Evolutionary conservation across 2,888 invertebrate species (phyloP), one percentile per base, ranked within the genome.

Genomic region (Nomada hirtipes): DNA sequence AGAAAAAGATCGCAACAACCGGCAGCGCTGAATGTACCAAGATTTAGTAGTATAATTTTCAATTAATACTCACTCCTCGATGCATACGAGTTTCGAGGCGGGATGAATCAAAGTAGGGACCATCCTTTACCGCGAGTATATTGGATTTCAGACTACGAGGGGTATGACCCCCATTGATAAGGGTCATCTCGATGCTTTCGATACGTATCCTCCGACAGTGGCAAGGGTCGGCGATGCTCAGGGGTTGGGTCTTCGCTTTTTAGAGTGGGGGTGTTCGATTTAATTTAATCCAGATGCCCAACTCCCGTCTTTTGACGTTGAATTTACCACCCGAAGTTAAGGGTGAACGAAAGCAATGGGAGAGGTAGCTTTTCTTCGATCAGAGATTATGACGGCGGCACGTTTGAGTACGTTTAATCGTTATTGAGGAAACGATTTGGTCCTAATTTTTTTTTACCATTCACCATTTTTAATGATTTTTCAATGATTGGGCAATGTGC

Each of bases 131-230:
- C 90, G 82, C 87, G 87, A 89, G 89, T 88, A 86, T 92, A 92
- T 92, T 92, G 91, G 90, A 92, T 92, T 92, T 91, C 88, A 85
- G 87, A 83, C 88, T 76, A 69, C 79, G 84, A 88, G 85, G 88
- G 90, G 90, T 85, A 85, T 89, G 88, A 89, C 89, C 91, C 89
- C 89, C 86, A 90, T 90, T 88, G 90, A 91, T 92, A 90, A 89
- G 92, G 91, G 92, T 92, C 91, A 92, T 91, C 91, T 86, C 90
- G 86, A 89, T 91, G 87, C 86, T 87, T 88, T 87, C 86, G 82
- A 81, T 83, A 89, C 87, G 82, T 84, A 85, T 70, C 83, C 72
- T 73, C 60, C 72, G 61, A 20, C 61, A 26, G 53, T n/a, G 60
- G 74, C 65, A 67, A 72, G 87, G 83, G 74, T 82, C 67, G 79